phyloP scores from a whole-genome alignment of 2,113 vertebrate genomes.

The Chlorodrepanis virens region DNA sequence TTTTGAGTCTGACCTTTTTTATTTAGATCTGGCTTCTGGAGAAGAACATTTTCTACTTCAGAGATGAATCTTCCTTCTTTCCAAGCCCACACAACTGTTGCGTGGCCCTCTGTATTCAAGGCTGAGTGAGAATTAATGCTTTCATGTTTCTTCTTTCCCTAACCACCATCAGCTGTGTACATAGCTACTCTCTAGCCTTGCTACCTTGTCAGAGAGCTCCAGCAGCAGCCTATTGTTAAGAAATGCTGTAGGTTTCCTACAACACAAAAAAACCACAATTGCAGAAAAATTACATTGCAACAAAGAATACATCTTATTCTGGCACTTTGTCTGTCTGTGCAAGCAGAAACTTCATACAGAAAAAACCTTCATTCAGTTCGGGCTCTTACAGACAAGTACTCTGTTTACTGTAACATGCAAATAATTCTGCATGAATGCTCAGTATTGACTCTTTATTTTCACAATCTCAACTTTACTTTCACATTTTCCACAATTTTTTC shows the following conservation, averaged over 20 bases:
- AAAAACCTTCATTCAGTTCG: neutral
- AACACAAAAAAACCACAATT: neutral
- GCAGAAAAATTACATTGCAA: neutral
- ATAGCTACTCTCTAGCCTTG: neutral
- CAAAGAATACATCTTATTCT: neutral
- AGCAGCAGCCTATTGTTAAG: neutral
- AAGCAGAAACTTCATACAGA: neutral
- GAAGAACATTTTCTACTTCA: conserved; percentile 28
- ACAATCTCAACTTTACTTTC: neutral
- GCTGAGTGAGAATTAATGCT: neutral
- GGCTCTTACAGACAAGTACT: neutral
- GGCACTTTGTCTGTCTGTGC: neutral
- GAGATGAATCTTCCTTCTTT: conserved; percentile 23
- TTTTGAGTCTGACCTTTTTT: conserved; percentile 26
- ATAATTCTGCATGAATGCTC: neutral
- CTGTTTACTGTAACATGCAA: neutral
- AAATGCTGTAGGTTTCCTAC: neutral
- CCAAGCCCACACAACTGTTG: neutral
- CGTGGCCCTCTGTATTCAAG: neutral
- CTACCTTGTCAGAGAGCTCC: neutral
- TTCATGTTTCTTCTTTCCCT: neutral
- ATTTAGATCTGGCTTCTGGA: conserved; percentile 2
- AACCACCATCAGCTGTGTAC: neutral
- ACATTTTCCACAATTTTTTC: neutral
- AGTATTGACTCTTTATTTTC: neutral